Conservation (phyloP, 2,113 vertebrate genomes). For the Ictalurus furcatus region DNA sequence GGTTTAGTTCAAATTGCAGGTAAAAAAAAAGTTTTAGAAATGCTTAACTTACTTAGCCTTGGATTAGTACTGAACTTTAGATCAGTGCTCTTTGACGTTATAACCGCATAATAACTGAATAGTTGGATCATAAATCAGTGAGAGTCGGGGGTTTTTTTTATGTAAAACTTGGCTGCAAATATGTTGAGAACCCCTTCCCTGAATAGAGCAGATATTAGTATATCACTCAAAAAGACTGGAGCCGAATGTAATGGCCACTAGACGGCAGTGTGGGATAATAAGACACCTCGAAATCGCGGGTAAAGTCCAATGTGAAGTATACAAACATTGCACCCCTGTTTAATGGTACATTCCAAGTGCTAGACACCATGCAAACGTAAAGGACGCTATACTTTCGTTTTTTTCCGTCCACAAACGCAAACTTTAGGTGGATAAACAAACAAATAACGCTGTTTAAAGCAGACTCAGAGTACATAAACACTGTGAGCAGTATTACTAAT, state of each 20-base stretch:
- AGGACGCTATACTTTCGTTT: not conserved
- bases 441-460: not conserved
- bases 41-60: too few species aligned
- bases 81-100: too few species aligned
- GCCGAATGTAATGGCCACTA: not conserved
- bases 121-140: too few species aligned
- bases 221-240: not conserved
- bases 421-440: not conserved
- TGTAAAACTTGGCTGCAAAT: not conserved
- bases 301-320: not conserved
- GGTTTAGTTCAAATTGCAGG: too few species aligned
- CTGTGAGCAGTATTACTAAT: not conserved
- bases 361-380: too few species aligned
- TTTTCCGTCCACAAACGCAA: not conserved
- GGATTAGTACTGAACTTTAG: too few species aligned
- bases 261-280: constrained; percentile 13
- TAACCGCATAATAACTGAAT: too few species aligned
- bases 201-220: not conserved
- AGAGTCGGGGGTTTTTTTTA: too few species aligned
- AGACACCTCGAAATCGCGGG: not conserved
- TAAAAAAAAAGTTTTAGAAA: too few species aligned
- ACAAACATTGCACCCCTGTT: not conserved
- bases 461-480: not conserved
- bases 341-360: constrained; percentile 11
- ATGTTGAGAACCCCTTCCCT: not conserved